Evolutionary conservation across 2,113 vertebrate species (phyloP), one percentile per base, ranked within the genome.

Genomic region (Aplodontia rufa): DNA sequence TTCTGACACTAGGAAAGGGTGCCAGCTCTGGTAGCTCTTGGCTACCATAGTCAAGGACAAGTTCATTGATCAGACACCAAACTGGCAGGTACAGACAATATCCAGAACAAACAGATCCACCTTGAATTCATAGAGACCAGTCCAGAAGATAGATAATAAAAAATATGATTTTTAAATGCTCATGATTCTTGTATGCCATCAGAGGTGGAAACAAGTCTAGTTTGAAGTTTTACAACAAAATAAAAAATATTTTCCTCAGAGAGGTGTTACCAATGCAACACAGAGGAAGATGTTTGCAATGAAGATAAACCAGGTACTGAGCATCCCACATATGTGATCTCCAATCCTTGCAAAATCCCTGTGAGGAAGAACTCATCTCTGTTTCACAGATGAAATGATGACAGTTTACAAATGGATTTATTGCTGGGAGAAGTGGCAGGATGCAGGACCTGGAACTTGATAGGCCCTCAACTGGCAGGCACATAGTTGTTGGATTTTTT

Each of bases 171-270:
- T 58, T 22, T 79, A 74, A 66, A 40, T 69, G 35, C 2, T 72
- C 28, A n/a, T 32, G 35, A 87, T 60, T 86, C 53, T 81, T 17
- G 75, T 26, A 49, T 2, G 10, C 2, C 9, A 58, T 55, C 35
- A 66, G 13, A 28, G 47, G 6, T 85, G 19, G 68, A 81, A 90
- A 85, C 5, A 3, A 86, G 28, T 69, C 83, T 86, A n/a, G 28
- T 69, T 35, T 92, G 40, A 90, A 72, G 79, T 45, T 76, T 87
- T 35, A 47, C 69, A 90, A 71, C 35, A 84, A 83, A 58, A 91
- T 60, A 40, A 2, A n/a, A n/a, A 88, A 51, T 10, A n/a, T 35
- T 60, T 49, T 95, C n/a, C n/a, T 42, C 19, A 32, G 6, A 32
- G n/a, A 7, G 7, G 37, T 45, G 51, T 42, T 81, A 37, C 66